Evolutionary conservation across 2,797 vertebrate species (phyloP).

Genomic region (Synaphobranchus kaupii): DNA sequence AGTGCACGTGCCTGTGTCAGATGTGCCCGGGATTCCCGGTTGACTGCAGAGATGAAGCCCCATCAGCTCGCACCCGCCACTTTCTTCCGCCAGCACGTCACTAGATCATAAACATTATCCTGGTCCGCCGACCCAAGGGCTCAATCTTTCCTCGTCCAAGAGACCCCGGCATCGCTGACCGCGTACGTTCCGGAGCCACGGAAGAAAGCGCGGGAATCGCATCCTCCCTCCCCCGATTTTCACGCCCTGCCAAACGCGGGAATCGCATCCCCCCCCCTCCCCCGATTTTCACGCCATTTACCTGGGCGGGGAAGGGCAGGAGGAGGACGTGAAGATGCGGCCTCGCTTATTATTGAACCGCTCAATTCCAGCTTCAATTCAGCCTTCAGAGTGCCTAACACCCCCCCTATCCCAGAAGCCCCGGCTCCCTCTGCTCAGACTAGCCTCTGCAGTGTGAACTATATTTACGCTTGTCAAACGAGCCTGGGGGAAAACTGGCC

Average conservation of each 20-base stretch:
- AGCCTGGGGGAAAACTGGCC: slow-evolving; percentile 2
- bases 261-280: slow-evolving; percentile 57
- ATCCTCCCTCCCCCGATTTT: slow-evolving; percentile 67
- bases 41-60: slow-evolving; percentile 13
- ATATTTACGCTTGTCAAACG: slow-evolving; percentile 20
- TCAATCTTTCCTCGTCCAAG: slow-evolving; percentile 61
- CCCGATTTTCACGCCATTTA: slow-evolving; percentile 72
- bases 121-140: slow-evolving; percentile 62
- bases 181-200: slow-evolving; percentile 46
- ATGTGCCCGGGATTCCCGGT: neutral
- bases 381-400: neutral
- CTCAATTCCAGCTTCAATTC: slow-evolving; percentile 61
- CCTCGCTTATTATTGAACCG: slow-evolving; percentile 53
- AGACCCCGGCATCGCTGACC: slow-evolving; percentile 27
- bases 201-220: slow-evolving; percentile 53
- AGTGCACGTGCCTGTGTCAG: too few relatives aligned
- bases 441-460: slow-evolving; percentile 8
- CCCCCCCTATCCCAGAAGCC: neutral
- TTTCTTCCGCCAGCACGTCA: slow-evolving; percentile 63
- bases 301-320: slow-evolving; percentile 47
- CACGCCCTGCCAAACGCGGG: slow-evolving; percentile 59
- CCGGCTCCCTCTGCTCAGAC: neutral
- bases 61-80: slow-evolving; percentile 61
- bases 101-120: slow-evolving; percentile 77
- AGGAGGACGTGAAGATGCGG: slow-evolving; percentile 59